Evolutionary conservation across 2,113 vertebrate species (phyloP).

Genomic region (Syrmaticus mikado): DNA sequence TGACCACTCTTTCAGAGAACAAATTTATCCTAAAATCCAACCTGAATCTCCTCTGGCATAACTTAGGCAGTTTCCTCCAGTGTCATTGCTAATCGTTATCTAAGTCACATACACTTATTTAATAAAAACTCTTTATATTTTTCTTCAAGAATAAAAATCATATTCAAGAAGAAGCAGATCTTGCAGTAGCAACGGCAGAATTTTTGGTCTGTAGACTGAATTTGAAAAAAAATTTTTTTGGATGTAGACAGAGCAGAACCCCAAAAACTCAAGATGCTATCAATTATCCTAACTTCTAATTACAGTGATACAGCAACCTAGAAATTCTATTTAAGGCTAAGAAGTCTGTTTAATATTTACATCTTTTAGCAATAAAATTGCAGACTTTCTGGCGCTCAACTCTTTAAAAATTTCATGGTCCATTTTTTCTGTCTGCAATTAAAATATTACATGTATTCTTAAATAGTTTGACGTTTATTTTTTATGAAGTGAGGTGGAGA

Average conservation of each 20-base stretch:
- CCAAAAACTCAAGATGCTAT: neutral
- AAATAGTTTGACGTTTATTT: neutral
- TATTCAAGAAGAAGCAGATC: neutral
- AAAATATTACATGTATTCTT: neutral
- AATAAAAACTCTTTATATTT: neutral
- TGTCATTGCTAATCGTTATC: neutral
- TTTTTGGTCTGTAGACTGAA: neutral
- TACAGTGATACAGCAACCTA: neutral
- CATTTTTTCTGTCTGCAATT: neutral
- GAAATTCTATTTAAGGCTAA: neutral
- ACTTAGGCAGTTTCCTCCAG: too few relatives aligned
- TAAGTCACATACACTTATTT: neutral
- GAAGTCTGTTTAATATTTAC: neutral
- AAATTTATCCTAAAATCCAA: too few relatives aligned
- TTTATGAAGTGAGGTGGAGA: neutral
- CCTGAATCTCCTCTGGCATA: too few relatives aligned
- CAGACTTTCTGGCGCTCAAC: neutral
- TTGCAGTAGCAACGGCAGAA: neutral
- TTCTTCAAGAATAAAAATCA: neutral
- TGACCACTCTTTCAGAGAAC: too few relatives aligned
- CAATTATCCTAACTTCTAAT: neutral
- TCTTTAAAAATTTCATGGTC: neutral
- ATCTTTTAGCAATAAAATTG: neutral
- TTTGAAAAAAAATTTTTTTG: neutral
- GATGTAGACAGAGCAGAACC: neutral